A percentile compares a stretch with the other conserved stretches of the same genome.
Evolutionary conservation across 1,140 invertebrate species (phyloP).

Genomic region (Philopotamus ludificatus): DNA sequence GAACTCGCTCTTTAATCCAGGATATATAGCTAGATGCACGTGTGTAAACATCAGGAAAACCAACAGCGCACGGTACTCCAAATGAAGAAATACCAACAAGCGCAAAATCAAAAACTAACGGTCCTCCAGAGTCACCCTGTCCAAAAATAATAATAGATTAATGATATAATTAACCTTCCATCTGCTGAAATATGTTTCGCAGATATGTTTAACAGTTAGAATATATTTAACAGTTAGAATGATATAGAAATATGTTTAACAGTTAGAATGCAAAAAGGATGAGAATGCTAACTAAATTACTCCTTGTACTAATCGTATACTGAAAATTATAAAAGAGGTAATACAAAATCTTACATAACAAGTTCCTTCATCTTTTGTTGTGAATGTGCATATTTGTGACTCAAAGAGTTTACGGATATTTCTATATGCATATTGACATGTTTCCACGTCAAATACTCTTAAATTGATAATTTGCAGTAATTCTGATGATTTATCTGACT

Average conservation of each 20-base stretch:
- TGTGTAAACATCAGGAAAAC: slow-evolving; percentile 59
- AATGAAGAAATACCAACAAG: slow-evolving; percentile 60
- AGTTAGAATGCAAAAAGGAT: too few species aligned
- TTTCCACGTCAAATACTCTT: slow-evolving; percentile 20
- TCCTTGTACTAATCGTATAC: too few species aligned
- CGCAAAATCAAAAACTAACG: slow-evolving; percentile 49
- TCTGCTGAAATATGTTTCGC: background rate
- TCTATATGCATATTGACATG: slow-evolving; percentile 36
- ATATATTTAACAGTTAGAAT: background rate
- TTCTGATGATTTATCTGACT: slow-evolving; percentile 30
- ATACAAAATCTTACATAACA: slow-evolving; percentile 48
- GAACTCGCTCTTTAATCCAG: too few species aligned
- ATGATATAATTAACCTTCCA: background rate
- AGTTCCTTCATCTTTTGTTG: slow-evolving; percentile 58
- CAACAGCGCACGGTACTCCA: slow-evolving; percentile 58
- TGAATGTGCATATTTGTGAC: slow-evolving; percentile 58
- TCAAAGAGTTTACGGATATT: slow-evolving; percentile 29
- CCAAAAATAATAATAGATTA: slow-evolving; percentile 27
- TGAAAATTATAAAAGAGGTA: background rate
- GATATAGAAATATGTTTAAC: background rate
- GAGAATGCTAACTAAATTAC: too few species aligned
- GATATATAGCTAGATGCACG: slow-evolving; percentile 48
- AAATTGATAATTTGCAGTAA: slow-evolving; percentile 38
- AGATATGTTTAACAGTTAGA: too few species aligned
- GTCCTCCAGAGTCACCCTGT: slow-evolving; percentile 61